Percentiles rank a stretch among this genome's conserved stretches.
These are phyloP conservation scores for Drusus annulatus DNA, from an alignment of 1,140 invertebrate genomes.

Conservation along the genomic window DNA sequence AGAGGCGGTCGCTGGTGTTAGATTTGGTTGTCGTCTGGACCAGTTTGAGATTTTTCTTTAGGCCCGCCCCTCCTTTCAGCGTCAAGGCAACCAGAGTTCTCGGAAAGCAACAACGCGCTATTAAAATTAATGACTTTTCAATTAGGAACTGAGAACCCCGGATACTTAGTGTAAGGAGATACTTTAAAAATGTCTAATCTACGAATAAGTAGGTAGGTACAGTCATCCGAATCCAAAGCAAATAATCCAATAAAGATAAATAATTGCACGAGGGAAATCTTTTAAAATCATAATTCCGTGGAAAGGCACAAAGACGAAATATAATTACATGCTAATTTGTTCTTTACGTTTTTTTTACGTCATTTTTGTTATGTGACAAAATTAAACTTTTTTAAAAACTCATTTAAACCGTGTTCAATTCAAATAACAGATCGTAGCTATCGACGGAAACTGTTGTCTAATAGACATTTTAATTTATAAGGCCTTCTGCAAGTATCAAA, in stretches of 20 bases:
- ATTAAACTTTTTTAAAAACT: no score
- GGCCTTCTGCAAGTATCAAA: no score
- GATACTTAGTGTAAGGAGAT: constrained; percentile 55
- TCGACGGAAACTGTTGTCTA: no score
- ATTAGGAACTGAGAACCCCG: constrained; percentile 58
- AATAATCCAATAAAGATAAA: constrained; percentile 2
- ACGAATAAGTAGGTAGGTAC: constrained; percentile 38
- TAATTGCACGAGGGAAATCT: no score
- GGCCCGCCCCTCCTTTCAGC: constrained; percentile 28
- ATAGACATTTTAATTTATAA: no score
- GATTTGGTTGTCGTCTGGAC: not conserved
- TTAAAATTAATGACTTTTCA: constrained; percentile 60
- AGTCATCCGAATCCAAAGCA: constrained; percentile 33
- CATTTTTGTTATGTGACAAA: no score
- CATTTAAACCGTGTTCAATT: no score
- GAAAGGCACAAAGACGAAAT: no score
- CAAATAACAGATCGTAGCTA: no score
- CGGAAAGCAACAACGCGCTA: constrained; percentile 55
- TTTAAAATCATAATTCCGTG: no score
- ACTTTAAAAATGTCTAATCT: constrained; percentile 57
- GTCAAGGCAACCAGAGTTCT: constrained; percentile 52
- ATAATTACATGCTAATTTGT: no score
- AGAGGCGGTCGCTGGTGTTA: not conserved
- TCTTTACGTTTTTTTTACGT: no score
- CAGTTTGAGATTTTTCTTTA: constrained; percentile 34